Percentiles rank a stretch among this genome's conserved stretches.
Conservation (phyloP, 2,113 vertebrate genomes). For the Actenoides lindsayi region DNA sequence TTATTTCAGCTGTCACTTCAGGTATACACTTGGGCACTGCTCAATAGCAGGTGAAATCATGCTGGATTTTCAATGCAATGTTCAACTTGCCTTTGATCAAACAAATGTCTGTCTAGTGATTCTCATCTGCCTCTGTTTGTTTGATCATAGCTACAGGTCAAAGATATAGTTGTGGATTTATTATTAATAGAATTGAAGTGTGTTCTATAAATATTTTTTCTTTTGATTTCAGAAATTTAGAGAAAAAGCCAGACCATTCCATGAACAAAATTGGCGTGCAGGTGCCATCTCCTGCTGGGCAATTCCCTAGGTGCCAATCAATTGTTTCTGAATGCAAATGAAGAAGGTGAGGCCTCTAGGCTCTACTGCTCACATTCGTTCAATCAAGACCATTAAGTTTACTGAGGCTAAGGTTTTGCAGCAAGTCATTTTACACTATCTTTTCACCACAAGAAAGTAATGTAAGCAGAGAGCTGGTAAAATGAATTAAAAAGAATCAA, state of each 20-base stretch:
- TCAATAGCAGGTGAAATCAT: conserved; percentile 3
- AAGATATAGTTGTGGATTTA: neutral
- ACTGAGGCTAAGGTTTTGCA: neutral
- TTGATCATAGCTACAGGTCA: neutral
- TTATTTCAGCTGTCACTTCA: conserved; percentile 33
- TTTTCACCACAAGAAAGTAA: neutral
- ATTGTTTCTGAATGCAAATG: neutral
- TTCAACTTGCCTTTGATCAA: neutral
- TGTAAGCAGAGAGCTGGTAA: neutral
- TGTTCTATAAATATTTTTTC: neutral
- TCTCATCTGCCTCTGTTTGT: neutral
- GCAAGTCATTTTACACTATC: neutral
- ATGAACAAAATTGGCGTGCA: neutral
- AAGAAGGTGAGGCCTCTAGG: neutral
- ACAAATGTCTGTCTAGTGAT: neutral
- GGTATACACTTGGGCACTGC: neutral
- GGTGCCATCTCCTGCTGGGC: neutral
- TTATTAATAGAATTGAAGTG: neutral
- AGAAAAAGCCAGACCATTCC: neutral
- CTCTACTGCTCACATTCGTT: neutral
- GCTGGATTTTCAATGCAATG: neutral
- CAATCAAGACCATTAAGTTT: neutral
- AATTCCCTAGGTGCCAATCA: neutral
- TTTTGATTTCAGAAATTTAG: neutral
- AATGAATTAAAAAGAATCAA: neutral